Evolutionary conservation across 2,113 vertebrate genomes (phyloP), one percentile per base, ranked within the genome.

Genomic region (Isurus oxyrinchus): DNA sequence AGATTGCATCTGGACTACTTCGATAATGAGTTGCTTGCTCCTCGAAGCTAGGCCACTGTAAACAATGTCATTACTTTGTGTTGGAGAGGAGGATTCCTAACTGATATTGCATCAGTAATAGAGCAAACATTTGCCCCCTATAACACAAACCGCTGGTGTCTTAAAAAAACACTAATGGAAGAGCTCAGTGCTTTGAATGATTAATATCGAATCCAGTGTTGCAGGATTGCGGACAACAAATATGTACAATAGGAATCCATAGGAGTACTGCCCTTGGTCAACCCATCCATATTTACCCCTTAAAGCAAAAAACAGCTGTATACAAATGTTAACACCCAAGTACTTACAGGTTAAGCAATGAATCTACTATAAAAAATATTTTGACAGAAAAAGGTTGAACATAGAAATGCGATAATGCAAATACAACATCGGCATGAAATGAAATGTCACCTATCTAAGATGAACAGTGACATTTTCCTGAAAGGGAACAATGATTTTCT

Each of bases 1-100:
- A 55, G 81, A 96, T 96, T 96, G 96, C 96, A 76, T 96, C 96
- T 69, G 94, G 93, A 86, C 96, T 76, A 93, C 96, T 96, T 96
- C 90, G 96, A 97, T 96, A 96, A 96, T 96, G 84, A 96, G 63
- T 53, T 66, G 27, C 61, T 96, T 96, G 90, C 96, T 72, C 35
- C 6, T 95, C 96, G 95, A 53, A 93, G 96, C 91, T 61, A 91
- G 96, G 95, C 95, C 81, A 69, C 31, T n/a, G 8, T 94, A 96
- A 96, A 96, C 96, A 94, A 96, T 96, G 96, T 53, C 72, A 96
- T 95, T 86, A 55, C 40, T 61, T 86, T 96, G 61, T 87, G 81
- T 91, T 72, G 67, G n/a, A 96, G 49, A 96, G 53, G 57, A 96
- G 88, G 21, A 94, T 27, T 79, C 79, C 31, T 93, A 84, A 96